These are phyloP conservation scores for Astreopora myriophthalma DNA, from an alignment of 64 coral and sea anemone genomes.

Conservation along the genomic window DNA sequence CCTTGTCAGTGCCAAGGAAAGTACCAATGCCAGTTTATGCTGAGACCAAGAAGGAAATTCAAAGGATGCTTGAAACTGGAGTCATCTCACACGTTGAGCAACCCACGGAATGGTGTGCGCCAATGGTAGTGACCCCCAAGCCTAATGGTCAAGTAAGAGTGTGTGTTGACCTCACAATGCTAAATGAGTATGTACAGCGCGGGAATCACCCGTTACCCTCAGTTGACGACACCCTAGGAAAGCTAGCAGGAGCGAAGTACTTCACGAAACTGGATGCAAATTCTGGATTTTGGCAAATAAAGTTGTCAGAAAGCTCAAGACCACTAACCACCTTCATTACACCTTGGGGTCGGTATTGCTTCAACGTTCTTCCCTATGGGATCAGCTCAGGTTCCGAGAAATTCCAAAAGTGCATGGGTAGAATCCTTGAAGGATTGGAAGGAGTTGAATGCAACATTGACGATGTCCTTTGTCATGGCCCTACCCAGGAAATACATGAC, in stretches of 20 bases:
- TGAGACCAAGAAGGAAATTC: not conserved
- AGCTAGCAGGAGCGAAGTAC: too few relatives aligned
- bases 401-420: not conserved
- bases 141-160: constrained; percentile 25
- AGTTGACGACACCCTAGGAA: constrained; percentile 13
- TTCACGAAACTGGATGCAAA: too few relatives aligned
- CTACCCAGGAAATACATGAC: not conserved
- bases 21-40: constrained; percentile 55
- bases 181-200: constrained; percentile 11
- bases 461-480: not conserved
- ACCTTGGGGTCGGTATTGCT: not conserved
- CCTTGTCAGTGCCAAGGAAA: constrained; percentile 63
- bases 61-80: not conserved
- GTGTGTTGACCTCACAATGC: constrained; percentile 25
- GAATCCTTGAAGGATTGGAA: not conserved
- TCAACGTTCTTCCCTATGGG: not conserved
- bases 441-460: not conserved
- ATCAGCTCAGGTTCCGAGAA: not conserved
- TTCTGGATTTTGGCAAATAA: not conserved
- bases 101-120: constrained; percentile 47
- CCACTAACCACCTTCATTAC: not conserved
- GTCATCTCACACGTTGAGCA: constrained; percentile 2
- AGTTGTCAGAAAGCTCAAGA: not conserved
- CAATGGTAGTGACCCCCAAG: constrained; percentile 29
- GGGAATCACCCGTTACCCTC: not conserved